These are phyloP conservation scores for Nanorana parkeri DNA, from an alignment of 2,113 vertebrate genomes.

Conservation along the genomic window DNA sequence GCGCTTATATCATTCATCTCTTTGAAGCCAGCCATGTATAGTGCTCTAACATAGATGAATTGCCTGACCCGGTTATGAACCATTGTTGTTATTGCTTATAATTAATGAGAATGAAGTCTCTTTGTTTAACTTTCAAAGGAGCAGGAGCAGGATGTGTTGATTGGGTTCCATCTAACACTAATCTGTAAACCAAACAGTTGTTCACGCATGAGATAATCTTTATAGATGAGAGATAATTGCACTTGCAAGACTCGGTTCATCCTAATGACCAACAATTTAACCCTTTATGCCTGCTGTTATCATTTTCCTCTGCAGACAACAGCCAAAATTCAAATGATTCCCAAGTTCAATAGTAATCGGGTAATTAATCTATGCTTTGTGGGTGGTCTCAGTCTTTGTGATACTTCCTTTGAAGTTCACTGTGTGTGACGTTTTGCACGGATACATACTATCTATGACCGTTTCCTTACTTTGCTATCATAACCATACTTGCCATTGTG, in stretches of 20 bases:
- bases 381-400: slow-evolving; percentile 37
- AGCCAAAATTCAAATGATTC: slow-evolving; percentile 10
- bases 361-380: slow-evolving; percentile 36
- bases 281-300: slow-evolving; percentile 22
- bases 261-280: slow-evolving; percentile 48
- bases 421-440: not conserved
- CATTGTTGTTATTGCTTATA: slow-evolving; percentile 54
- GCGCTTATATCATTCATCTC: slow-evolving; percentile 55
- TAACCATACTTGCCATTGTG: not conserved
- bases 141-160: slow-evolving; percentile 46
- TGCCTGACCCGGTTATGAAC: slow-evolving; percentile 54
- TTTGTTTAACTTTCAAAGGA: slow-evolving; percentile 29
- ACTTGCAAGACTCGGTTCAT: slow-evolving; percentile 32
- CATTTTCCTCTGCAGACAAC: slow-evolving; percentile 15
- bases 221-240: slow-evolving; percentile 39
- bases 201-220: slow-evolving; percentile 45
- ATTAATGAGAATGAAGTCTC: slow-evolving; percentile 53
- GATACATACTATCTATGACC: slow-evolving; percentile 6
- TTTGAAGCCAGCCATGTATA: slow-evolving; percentile 45
- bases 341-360: slow-evolving; percentile 31
- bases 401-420: slow-evolving; percentile 6
- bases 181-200: slow-evolving; percentile 46
- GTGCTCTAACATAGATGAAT: slow-evolving; percentile 47
- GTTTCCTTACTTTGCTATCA: not conserved
- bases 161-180: slow-evolving; percentile 47